These are phyloP conservation scores for Tanypteryx hageni DNA, from an alignment of 2,888 invertebrate genomes.

Conservation along the genomic window DNA sequence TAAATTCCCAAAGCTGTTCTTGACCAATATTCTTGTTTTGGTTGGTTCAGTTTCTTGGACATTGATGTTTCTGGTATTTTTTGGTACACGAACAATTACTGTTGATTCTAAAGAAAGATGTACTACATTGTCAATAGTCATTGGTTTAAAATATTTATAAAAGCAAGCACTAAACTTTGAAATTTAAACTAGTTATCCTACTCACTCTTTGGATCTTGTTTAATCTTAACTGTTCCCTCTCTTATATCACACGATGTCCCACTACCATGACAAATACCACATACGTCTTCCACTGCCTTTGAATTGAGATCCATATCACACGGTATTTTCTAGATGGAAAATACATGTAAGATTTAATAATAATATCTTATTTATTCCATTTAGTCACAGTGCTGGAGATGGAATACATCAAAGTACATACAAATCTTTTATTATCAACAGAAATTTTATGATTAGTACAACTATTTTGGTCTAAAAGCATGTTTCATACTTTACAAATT, in stretches of 20 bases:
- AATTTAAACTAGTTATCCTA: neutral
- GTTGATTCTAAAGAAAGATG: neutral
- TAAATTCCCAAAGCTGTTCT: slow-evolving; percentile 73
- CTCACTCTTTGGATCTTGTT: slow-evolving; percentile 37
- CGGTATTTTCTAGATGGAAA: slow-evolving; percentile 75
- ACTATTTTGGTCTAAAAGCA: neutral
- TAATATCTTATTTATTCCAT: no score
- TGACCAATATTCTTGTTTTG: slow-evolving; percentile 70
- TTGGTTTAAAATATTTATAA: neutral
- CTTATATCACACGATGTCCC: slow-evolving; percentile 77
- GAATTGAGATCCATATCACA: slow-evolving; percentile 79
- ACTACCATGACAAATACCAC: slow-evolving; percentile 82
- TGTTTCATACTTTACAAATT: slow-evolving; percentile 74
- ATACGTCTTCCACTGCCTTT: slow-evolving; percentile 78
- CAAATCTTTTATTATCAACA: no score
- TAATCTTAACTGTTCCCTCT: slow-evolving; percentile 70
- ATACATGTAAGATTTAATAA: neutral
- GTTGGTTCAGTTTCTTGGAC: slow-evolving; percentile 28
- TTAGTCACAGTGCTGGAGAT: no score
- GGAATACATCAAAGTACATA: no score
- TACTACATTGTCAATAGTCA: no score
- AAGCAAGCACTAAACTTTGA: neutral
- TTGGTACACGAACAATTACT: slow-evolving; percentile 12
- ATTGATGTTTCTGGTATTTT: slow-evolving; percentile 32
- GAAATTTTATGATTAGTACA: neutral